phyloP scores from a whole-genome alignment of 2,888 invertebrate species.

The Caenorhabditis sp. region DNA sequence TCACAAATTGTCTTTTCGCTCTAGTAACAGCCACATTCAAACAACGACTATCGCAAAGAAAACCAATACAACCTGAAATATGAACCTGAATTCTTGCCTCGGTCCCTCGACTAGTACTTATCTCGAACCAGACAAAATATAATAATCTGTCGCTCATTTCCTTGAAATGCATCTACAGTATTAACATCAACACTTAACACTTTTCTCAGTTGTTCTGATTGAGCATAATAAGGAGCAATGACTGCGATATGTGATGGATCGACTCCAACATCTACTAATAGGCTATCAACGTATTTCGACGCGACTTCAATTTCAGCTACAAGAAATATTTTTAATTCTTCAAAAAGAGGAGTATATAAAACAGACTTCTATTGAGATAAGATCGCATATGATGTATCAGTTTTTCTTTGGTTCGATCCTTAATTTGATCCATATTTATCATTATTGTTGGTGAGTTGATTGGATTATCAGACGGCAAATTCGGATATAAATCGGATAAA shows the following conservation, averaged over 20 bases:
- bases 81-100: too few relatives aligned
- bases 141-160: conserved; percentile 52
- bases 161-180: conserved; percentile 52
- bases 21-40: conserved; percentile 50
- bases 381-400: too few relatives aligned
- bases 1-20: conserved; percentile 46
- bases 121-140: conserved; percentile 54
- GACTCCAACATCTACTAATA: conserved; percentile 24
- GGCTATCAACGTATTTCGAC: conserved; percentile 19
- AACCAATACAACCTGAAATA: conserved; percentile 38
- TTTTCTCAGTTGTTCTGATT: conserved; percentile 23
- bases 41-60: conserved; percentile 38
- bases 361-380: neutral
- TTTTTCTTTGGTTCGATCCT: conserved; percentile 15
- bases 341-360: too few relatives aligned
- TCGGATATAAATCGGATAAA: conserved; percentile 16
- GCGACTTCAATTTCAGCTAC: conserved; percentile 37
- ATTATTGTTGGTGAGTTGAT: conserved; percentile 25
- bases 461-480: conserved; percentile 3
- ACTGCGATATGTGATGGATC: conserved; percentile 35
- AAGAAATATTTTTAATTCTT: too few relatives aligned
- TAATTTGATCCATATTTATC: conserved; percentile 24
- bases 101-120: too few relatives aligned
- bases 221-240: conserved; percentile 48
- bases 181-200: conserved; percentile 24